phyloP scores from a whole-genome alignment of 1,140 invertebrate genomes.

The Drosophila leontia region DNA sequence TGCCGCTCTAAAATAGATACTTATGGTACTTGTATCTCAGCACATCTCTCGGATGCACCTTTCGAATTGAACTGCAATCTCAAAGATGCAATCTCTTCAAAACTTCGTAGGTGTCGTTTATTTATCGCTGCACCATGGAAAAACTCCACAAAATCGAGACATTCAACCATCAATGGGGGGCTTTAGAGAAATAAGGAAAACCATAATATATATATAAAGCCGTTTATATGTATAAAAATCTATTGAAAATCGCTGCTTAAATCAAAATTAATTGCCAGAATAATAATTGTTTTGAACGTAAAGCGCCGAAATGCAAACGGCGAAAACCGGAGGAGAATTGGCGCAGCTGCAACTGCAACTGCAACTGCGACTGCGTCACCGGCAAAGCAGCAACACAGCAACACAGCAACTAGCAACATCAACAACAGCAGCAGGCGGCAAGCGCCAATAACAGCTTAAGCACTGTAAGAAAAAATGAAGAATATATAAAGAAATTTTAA shows the following conservation, averaged over 20 bases:
- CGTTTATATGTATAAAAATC: constrained; percentile 48
- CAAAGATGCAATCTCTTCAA: constrained; percentile 29
- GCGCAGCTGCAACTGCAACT: constrained; percentile 72
- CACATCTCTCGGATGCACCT: constrained; percentile 19
- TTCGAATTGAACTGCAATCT: constrained; percentile 25
- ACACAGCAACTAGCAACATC: constrained; percentile 52
- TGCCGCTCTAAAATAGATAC: neutral
- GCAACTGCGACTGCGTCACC: constrained; percentile 72
- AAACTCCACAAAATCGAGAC: constrained; percentile 35
- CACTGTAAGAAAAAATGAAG: neutral
- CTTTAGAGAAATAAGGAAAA: constrained; percentile 15
- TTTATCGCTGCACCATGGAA: constrained; percentile 23
- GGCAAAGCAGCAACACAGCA: constrained; percentile 52
- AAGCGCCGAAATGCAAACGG: constrained; percentile 74
- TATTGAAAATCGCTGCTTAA: constrained; percentile 83
- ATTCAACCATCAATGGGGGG: constrained; percentile 41
- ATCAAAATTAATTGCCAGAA: constrained; percentile 84
- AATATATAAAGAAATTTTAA: too few relatives aligned
- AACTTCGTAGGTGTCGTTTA: constrained; percentile 41
- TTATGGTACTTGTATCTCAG: too few relatives aligned
- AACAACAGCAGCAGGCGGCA: constrained; percentile 63
- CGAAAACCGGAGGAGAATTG: constrained; percentile 73
- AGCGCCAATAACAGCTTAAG: constrained; percentile 55
- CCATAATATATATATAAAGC: constrained; percentile 21
- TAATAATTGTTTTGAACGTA: constrained; percentile 84